These are phyloP conservation scores for Paramormyrops kingsleyae DNA, from an alignment of 2,113 vertebrate genomes.

Conservation along the genomic window DNA sequence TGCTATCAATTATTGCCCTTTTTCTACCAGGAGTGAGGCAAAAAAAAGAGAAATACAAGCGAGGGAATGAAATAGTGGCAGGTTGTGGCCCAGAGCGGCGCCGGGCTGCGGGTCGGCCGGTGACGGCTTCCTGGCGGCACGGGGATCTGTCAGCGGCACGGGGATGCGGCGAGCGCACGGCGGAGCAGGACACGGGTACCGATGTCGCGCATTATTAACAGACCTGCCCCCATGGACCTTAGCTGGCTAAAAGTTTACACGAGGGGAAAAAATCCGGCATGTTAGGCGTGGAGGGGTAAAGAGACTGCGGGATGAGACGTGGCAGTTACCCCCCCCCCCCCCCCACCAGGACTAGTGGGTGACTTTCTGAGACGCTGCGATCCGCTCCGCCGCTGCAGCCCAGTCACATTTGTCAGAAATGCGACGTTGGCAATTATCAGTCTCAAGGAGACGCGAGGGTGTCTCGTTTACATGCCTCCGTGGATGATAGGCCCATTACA, in stretches of 20 bases:
- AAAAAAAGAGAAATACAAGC: conserved; percentile 41
- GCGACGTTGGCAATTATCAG: conserved; percentile 60
- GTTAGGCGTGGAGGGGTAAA: background rate
- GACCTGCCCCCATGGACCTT: conserved; percentile 23
- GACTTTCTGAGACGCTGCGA: conserved; percentile 25
- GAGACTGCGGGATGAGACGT: background rate
- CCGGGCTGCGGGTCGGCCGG: conserved; percentile 43
- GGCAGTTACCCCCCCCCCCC: background rate
- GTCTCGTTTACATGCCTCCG: conserved; percentile 52
- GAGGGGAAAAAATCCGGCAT: background rate
- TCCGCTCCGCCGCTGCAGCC: conserved; percentile 45
- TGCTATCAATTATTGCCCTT: conserved; percentile 62
- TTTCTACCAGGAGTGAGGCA: conserved; percentile 31
- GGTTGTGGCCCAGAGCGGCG: background rate
- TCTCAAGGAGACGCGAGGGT: conserved; percentile 48
- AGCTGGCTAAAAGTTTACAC: background rate
- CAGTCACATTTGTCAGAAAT: conserved; percentile 54
- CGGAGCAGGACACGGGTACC: conserved; percentile 54
- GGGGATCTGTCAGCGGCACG: conserved; percentile 52
- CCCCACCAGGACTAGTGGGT: background rate
- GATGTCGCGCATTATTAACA: conserved; percentile 56
- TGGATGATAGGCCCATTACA: conserved; percentile 58
- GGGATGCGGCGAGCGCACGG: conserved; percentile 39
- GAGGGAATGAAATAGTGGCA: conserved; percentile 20
- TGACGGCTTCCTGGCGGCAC: conserved; percentile 49